Evolutionary conservation across 2,113 vertebrate species (phyloP).

Genomic region (Alouatta palliata): DNA sequence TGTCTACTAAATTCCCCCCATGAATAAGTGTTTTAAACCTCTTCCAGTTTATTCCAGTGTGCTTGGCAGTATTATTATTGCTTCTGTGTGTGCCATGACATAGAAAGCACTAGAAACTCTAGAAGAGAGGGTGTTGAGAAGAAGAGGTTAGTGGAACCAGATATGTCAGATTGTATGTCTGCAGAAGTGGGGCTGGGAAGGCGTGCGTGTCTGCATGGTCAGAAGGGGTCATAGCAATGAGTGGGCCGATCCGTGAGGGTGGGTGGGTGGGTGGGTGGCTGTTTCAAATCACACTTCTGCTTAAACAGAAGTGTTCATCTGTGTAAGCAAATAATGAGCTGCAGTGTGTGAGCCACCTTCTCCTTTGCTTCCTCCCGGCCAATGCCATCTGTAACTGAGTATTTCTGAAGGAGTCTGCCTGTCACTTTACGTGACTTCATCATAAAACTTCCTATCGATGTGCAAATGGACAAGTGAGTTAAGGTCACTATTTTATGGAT

Average conservation of each 20-base stretch:
- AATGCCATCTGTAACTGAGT: background rate
- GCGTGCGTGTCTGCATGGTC: background rate
- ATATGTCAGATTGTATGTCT: background rate
- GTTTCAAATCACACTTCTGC: background rate
- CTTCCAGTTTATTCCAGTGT: background rate
- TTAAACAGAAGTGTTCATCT: background rate
- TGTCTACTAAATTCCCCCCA: background rate
- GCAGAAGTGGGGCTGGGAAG: background rate
- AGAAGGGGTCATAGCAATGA: background rate
- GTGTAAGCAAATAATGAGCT: background rate
- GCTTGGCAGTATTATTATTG: background rate
- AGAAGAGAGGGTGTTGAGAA: background rate
- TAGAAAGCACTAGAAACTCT: background rate
- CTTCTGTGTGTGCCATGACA: background rate
- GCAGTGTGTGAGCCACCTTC: background rate
- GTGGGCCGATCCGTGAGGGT: background rate
- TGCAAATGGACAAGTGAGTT: background rate
- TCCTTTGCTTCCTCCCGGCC: background rate
- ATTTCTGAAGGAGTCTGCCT: constrained; percentile 3
- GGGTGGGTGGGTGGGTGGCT: background rate
- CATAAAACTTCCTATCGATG: background rate
- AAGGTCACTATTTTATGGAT: background rate
- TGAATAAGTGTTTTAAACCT: background rate
- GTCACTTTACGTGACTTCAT: background rate
- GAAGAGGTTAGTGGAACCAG: background rate